Base-by-base conservation (phyloP, 2,888 invertebrate genomes). In the Anarsia innoxiella region DNA sequence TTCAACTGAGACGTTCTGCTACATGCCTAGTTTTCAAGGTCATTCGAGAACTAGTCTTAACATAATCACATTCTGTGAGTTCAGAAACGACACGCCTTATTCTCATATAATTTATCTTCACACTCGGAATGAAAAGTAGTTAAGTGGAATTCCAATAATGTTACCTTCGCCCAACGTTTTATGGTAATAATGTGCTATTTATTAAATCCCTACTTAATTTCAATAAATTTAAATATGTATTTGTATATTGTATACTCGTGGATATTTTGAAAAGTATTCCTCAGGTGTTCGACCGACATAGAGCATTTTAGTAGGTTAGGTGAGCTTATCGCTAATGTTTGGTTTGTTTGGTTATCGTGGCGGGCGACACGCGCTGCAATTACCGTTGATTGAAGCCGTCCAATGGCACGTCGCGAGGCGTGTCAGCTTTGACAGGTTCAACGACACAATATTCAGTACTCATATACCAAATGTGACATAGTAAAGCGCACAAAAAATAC, bases 1-100 rank as follows among this genome's bases (percentile, higher is more conserved):
- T 74, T 78, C 74, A 76, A 66, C 63, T 74, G 67, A 70, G 68
- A 70, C 77, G 66, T 51, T 60, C 51, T 53, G 63, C 59, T 67
- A 70, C 26, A 19, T 19, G 16, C 61, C 56, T 66, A 66, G 67
- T 65, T 62, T 52, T 59, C 68, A 71, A 73, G 72, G 73, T 64
- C 69, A 66, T 57, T 56, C 53, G 49, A 58, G 49, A 58, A 66
- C 58, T 51, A 47, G 59, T 59, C 53, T 53, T 53, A 59, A 60
- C 60, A 48, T 59, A 60, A 65, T 68, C 56, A 53, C 43, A 49
- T 40, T 39, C 39, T 41, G 42, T 42, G 38, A 48, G 38, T 47
- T 51, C 39, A 27, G 10, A 16, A 32, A 2, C 31, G 4, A 23
- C 12, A 14, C 16, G 25, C 4, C 25, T n/a, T n/a, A n/a, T n/a